Percentiles rank a stretch among this genome's conserved stretches.
Conservation (phyloP, 2,888 invertebrate species). For the Pediacus dermestoides region DNA sequence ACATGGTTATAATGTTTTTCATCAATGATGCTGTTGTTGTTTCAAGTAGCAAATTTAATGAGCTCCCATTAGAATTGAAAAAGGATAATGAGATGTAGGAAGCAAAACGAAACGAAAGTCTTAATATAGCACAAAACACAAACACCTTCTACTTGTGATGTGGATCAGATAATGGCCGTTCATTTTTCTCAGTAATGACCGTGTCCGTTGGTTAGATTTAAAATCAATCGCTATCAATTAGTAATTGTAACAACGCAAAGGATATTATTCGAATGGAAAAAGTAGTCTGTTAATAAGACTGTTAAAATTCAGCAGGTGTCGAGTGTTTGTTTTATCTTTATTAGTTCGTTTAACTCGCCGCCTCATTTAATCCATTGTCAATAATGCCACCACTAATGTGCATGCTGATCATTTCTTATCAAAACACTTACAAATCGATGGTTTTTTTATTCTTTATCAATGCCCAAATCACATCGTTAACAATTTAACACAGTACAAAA, state of each 20-base stretch:
- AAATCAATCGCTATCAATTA: conserved; percentile 38
- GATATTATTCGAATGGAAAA: conserved; percentile 33
- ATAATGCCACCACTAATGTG: conserved; percentile 32
- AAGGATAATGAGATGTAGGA: too few species aligned
- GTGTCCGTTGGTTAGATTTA: conserved; percentile 20
- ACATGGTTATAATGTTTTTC: too few species aligned
- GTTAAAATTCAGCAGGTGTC: conserved; percentile 41
- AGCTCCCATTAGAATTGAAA: too few species aligned
- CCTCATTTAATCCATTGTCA: conserved; percentile 33
- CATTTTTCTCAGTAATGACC: conserved; percentile 26
- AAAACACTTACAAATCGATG: conserved; percentile 31
- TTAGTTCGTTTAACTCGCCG: conserved; percentile 34
- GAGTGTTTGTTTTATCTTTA: conserved; percentile 35
- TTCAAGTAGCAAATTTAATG: too few species aligned
- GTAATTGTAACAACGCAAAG: conserved; percentile 37
- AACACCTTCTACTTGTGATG: conserved; percentile 15
- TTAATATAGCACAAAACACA: conserved; percentile 16
- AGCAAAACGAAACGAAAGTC: conserved; percentile 13
- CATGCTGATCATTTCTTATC: conserved; percentile 27
- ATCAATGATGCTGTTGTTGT: too few species aligned
- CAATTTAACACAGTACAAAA: too few species aligned
- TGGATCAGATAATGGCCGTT: conserved; percentile 14
- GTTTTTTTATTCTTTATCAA: too few species aligned
- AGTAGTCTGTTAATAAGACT: conserved; percentile 33
- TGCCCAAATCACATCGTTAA: too few species aligned